Percentiles rank a stretch among this genome's conserved stretches.
Conservation (phyloP, 1,140 invertebrate genomes). For the Drosophila baimaii region DNA sequence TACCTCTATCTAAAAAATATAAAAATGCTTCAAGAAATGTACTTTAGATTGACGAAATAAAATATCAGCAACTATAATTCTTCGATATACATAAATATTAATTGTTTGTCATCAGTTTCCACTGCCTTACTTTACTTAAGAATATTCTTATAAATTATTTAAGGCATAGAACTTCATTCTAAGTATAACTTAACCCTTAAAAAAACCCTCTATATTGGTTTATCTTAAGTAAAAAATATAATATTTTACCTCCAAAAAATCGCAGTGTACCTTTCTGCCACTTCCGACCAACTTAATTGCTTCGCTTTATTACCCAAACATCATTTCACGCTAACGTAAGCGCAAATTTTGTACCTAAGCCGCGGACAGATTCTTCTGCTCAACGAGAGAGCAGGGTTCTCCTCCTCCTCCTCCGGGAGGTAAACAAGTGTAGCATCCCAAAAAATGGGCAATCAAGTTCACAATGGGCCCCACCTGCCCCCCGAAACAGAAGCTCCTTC, state of each 20-base stretch:
- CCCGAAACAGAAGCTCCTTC: constrained; percentile 23
- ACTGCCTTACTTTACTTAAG: no score
- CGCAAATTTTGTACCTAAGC: constrained; percentile 77
- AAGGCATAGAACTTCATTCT: not conserved
- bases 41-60: not conserved
- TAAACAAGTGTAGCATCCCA: constrained; percentile 75
- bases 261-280: constrained; percentile 31
- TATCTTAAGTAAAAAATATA: not conserved
- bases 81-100: not conserved
- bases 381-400: not conserved
- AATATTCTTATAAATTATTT: not conserved
- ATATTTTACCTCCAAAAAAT: not conserved
- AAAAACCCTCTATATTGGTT: rapidly evolving
- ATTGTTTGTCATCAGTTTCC: rapidly evolving
- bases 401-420: constrained; percentile 58
- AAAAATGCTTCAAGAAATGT: not conserved
- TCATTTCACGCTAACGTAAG: constrained; percentile 80
- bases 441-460: constrained; percentile 80
- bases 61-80: not conserved
- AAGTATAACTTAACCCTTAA: not conserved
- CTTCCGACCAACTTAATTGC: constrained; percentile 15
- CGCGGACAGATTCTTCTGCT: constrained; percentile 62
- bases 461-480: constrained; percentile 73
- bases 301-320: constrained; percentile 72
- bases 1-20: not conserved